These are phyloP conservation scores for Myiothlypis chrysogaster DNA, from an alignment of 2,797 vertebrate genomes.

Conservation along the genomic window DNA sequence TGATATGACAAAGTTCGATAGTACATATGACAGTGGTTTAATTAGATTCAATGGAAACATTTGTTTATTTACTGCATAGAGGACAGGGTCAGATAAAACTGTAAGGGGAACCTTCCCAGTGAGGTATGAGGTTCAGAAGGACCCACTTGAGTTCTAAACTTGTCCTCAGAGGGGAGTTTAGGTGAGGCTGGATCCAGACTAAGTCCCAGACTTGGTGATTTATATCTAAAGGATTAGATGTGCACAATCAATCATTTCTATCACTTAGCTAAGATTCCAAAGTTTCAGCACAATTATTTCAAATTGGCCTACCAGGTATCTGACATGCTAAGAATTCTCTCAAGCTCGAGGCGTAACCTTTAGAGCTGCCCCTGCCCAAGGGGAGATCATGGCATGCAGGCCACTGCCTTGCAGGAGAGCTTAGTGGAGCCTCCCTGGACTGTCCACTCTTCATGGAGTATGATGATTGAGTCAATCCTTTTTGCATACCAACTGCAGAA, in stretches of 20 bases:
- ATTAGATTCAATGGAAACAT: not conserved
- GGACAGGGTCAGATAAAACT: not conserved
- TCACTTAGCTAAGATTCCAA: not conserved
- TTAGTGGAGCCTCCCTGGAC: not conserved
- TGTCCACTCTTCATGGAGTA: not conserved
- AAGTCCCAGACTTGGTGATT: not conserved
- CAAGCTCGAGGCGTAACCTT: rapidly evolving
- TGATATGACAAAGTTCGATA: not conserved
- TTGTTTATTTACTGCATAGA: not conserved
- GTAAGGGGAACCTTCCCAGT: not conserved
- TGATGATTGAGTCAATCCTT: not conserved
- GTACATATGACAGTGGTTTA: not conserved
- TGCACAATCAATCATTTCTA: not conserved
- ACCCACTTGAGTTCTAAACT: not conserved
- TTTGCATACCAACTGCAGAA: not conserved
- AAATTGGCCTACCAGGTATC: not conserved
- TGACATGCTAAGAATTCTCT: not conserved
- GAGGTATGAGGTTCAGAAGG: not conserved
- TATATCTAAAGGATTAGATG: not conserved
- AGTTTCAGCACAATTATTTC: not conserved
- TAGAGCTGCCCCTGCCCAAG: not conserved
- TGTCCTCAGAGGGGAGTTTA: not conserved
- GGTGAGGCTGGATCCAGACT: not conserved
- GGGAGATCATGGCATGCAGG: not conserved
- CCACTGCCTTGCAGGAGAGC: not conserved